Evolutionary conservation across 2,113 vertebrate genomes (phyloP).

Genomic region (Podilymbus podiceps): DNA sequence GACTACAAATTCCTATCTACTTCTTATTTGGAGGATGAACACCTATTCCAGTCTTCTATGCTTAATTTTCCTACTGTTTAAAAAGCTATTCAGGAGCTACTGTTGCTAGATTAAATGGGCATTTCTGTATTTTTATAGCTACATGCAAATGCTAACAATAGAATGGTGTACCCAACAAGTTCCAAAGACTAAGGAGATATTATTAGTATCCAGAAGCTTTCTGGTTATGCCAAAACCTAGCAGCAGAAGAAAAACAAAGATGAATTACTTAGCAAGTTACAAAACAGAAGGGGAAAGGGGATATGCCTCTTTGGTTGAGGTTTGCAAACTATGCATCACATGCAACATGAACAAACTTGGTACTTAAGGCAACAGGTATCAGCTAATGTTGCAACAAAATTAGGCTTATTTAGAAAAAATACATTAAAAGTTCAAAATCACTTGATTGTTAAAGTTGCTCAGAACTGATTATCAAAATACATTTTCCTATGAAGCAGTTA

Average conservation of each 20-base stretch:
- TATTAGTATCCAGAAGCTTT: background rate
- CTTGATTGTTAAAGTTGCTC: background rate
- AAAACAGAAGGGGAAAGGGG: background rate
- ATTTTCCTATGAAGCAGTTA: background rate
- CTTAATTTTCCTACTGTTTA: background rate
- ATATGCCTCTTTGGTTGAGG: background rate
- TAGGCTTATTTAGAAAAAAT: background rate
- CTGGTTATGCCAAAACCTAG: background rate
- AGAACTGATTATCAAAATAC: background rate
- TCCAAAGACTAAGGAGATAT: background rate
- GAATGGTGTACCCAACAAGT: background rate
- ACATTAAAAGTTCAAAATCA: background rate
- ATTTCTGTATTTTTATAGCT: background rate
- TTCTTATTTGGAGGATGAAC: background rate
- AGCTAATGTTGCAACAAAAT: background rate
- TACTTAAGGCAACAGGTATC: background rate
- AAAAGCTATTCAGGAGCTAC: background rate
- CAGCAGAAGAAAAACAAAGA: background rate
- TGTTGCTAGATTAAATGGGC: background rate
- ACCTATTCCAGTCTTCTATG: background rate
- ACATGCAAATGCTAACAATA: background rate
- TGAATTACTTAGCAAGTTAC: background rate
- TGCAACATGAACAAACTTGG: background rate
- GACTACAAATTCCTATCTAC: background rate
- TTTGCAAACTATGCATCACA: background rate